Conservation (phyloP, 2,797 vertebrate species). For the Hirundo rustica region DNA sequence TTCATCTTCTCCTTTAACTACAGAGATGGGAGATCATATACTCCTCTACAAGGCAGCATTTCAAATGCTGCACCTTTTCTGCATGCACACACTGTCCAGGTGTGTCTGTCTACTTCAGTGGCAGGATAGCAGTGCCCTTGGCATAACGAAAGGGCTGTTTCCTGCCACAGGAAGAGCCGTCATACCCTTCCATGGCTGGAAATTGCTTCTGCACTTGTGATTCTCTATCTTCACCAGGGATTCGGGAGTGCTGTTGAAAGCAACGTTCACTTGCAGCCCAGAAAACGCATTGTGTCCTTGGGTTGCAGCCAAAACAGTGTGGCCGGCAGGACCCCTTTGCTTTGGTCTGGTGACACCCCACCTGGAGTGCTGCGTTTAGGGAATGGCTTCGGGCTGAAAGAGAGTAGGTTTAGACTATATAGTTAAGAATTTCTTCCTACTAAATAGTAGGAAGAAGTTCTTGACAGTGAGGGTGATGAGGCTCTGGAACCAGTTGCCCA, state of each 20-base stretch:
- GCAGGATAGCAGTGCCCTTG: no score
- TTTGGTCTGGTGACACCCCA: background rate
- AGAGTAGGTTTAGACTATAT: background rate
- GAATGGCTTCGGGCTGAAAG: background rate
- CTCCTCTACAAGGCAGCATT: background rate
- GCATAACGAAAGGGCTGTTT: accelerated
- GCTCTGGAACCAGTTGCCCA: background rate
- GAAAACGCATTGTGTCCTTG: accelerated
- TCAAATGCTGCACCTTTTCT: background rate
- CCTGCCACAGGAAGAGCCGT: background rate
- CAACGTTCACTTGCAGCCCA: background rate
- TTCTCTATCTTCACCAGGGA: background rate
- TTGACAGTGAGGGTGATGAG: background rate
- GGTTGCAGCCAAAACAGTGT: no score
- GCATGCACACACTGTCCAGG: accelerated
- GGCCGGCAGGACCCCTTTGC: background rate
- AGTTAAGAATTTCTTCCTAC: no score
- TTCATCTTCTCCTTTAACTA: background rate
- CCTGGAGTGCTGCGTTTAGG: background rate
- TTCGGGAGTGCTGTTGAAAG: background rate
- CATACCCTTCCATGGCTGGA: background rate
- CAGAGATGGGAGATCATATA: background rate
- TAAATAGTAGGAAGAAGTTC: background rate
- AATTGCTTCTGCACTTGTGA: background rate
- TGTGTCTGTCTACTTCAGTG: background rate